A percentile compares a stretch with the other conserved stretches of the same genome.
Conservation (phyloP, 2,113 vertebrate genomes). For the Stegastes partitus region DNA sequence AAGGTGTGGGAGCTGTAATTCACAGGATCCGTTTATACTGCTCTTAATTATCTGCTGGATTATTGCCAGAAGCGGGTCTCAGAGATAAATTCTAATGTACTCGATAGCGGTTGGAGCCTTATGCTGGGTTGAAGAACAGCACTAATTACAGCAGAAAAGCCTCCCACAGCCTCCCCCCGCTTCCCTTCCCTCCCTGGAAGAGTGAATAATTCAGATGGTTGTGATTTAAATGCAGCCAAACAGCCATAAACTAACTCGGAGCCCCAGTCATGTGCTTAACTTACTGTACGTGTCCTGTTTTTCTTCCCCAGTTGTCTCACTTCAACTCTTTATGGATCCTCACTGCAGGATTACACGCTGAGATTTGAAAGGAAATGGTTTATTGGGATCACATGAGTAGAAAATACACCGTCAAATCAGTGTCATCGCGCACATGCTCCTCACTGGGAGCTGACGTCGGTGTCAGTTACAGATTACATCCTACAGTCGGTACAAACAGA, state of each 20-base stretch:
- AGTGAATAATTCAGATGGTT: slow-evolving; percentile 56
- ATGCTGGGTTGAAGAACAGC: slow-evolving; percentile 41
- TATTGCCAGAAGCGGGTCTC: slow-evolving; percentile 31
- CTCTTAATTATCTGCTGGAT: slow-evolving; percentile 56
- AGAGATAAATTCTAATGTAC: slow-evolving; percentile 44
- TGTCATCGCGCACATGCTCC: not conserved
- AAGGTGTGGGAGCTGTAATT: slow-evolving; percentile 50
- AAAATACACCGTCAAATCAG: not conserved
- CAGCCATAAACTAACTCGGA: slow-evolving; percentile 27
- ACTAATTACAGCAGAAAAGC: slow-evolving; percentile 47
- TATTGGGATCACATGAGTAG: not conserved
- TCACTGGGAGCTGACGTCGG: not conserved
- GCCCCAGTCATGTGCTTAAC: not conserved
- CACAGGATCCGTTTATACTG: slow-evolving; percentile 50
- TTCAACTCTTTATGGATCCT: not conserved
- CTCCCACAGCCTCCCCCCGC: not conserved
- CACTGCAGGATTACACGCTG: not conserved
- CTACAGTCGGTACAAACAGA: slow-evolving; percentile 33
- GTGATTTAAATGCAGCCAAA: slow-evolving; percentile 51
- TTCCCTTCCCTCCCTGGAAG: not conserved
- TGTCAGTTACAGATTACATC: not conserved
- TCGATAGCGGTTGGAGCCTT: slow-evolving; percentile 29
- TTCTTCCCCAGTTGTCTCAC: not conserved
- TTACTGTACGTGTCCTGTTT: not conserved
- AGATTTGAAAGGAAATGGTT: not conserved